A percentile compares a stretch with the other conserved stretches of the same genome.
Conservation (phyloP, 2,113 vertebrate genomes). For the Corydoras sp. region DNA sequence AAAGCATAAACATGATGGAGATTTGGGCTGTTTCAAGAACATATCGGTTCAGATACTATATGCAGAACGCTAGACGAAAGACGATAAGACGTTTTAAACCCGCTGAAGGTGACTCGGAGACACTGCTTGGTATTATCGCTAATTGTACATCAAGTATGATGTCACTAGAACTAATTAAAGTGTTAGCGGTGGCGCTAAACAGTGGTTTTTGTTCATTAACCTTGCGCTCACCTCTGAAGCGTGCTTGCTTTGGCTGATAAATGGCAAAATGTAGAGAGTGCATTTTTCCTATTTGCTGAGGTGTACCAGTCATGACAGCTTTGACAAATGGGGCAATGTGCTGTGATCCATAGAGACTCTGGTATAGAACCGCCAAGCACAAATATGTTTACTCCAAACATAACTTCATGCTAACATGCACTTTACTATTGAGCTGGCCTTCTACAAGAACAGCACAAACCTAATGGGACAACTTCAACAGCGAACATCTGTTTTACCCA, state of each 20-base stretch:
- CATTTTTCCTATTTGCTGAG: constrained; percentile 46
- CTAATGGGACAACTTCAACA: neutral
- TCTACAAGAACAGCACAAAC: constrained; percentile 13
- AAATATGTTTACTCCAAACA: constrained; percentile 28
- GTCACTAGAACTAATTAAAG: constrained; percentile 38
- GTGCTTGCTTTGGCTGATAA: constrained; percentile 11
- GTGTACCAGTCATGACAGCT: constrained; percentile 41
- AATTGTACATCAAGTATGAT: constrained; percentile 25
- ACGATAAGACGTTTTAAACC: too few relatives aligned
- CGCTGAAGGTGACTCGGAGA: constrained; percentile 25
- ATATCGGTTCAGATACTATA: too few relatives aligned
- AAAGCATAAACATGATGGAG: too few relatives aligned
- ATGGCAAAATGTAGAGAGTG: constrained; percentile 34
- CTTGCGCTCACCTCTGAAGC: constrained; percentile 41
- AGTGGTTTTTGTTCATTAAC: constrained; percentile 43
- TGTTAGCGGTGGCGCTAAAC: constrained; percentile 24
- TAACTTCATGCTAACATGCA: constrained; percentile 6
- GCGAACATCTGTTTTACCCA: neutral
- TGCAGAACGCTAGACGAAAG: too few relatives aligned
- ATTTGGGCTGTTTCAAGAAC: too few relatives aligned
- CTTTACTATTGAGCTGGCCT: constrained; percentile 1
- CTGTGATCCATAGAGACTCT: constrained; percentile 38
- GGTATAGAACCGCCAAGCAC: constrained; percentile 32
- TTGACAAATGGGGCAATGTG: constrained; percentile 49
- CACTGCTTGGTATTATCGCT: neutral